Conservation (phyloP, 2,113 vertebrate genomes). For the Riparia riparia region DNA sequence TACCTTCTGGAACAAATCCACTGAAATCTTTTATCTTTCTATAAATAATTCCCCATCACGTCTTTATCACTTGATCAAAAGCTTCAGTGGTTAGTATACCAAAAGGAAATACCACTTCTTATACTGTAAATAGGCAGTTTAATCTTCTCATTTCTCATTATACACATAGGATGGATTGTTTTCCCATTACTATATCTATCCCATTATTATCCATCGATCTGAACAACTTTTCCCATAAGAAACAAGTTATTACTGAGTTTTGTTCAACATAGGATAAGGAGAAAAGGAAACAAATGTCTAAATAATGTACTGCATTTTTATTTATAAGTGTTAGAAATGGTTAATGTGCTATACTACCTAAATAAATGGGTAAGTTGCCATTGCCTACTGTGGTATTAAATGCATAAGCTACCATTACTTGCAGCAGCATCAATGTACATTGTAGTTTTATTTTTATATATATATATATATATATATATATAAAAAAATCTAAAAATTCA, state of each 20-base stretch:
- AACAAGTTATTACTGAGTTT: not conserved
- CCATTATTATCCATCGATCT: not conserved
- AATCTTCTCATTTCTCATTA: not conserved
- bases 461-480: not conserved
- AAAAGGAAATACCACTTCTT: not conserved
- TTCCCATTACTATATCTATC: not conserved
- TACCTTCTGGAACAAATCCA: not conserved
- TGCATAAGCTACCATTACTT: fast-evolving
- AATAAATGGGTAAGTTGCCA: not conserved
- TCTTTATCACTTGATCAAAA: not conserved
- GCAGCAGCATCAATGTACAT: not conserved
- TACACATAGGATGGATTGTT: not conserved
- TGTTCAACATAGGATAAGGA: not conserved
- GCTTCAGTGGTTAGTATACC: not conserved
- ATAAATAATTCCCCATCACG: not conserved
- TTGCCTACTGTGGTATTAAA: not conserved
- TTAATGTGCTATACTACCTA: not conserved
- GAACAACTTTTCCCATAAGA: not conserved
- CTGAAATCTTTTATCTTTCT: not conserved
- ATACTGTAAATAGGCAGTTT: not conserved
- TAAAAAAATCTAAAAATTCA: not conserved
- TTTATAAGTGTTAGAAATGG: not conserved
- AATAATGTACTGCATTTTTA: not conserved
- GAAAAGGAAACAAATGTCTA: not conserved
- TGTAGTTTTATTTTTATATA: not conserved